Conservation (phyloP, 35 echinoderm and acorn worm genomes). For the Strongylocentrotus purpuratus region DNA sequence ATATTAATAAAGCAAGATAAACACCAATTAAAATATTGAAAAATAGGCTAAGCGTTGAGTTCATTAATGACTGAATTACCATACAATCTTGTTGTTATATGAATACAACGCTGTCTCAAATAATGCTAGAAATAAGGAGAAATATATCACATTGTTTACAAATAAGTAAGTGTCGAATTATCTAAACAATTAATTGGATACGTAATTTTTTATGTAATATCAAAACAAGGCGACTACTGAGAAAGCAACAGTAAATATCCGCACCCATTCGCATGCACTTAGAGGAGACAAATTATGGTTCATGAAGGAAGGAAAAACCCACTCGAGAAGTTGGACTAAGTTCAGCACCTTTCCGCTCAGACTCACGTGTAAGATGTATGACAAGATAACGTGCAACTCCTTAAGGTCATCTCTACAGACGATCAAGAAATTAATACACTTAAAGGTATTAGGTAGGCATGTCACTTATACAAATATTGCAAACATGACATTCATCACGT, state of each 20-base stretch:
- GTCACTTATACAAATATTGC: no score
- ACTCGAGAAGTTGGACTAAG: neutral
- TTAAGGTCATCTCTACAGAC: neutral
- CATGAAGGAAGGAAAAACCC: neutral
- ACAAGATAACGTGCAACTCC: neutral
- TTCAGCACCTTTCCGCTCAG: neutral
- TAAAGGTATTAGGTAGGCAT: neutral
- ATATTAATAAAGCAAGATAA: neutral
- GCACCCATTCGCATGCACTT: neutral
- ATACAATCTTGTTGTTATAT: neutral
- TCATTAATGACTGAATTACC: neutral
- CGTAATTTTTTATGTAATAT: neutral
- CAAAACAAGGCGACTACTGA: neutral
- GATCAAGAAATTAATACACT: neutral
- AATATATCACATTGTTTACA: no score
- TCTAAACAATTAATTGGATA: neutral
- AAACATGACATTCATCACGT: no score
- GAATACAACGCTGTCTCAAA: no score
- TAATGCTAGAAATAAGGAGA: no score
- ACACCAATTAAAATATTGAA: no score
- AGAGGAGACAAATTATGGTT: neutral
- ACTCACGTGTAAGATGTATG: neutral
- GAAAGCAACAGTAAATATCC: neutral
- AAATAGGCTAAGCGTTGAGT: no score
- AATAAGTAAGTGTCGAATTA: no score